These are phyloP conservation scores for Anguilla rostrata DNA, from an alignment of 2,113 vertebrate genomes.

Conservation along the genomic window DNA sequence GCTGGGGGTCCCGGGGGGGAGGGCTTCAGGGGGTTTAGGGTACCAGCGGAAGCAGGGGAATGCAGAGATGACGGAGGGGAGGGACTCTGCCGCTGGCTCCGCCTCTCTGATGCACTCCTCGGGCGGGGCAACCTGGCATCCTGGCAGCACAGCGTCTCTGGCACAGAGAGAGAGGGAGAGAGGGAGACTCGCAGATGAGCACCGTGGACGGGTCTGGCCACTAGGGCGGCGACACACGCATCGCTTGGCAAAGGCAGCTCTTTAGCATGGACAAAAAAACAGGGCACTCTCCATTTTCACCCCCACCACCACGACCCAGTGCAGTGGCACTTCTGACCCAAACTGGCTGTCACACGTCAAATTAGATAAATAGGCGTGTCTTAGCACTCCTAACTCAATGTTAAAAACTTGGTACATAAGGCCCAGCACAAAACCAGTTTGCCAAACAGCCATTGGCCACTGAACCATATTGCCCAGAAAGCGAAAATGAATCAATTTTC, in stretches of 20 bases:
- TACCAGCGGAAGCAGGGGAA: slow-evolving; percentile 14
- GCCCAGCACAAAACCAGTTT: too few species aligned
- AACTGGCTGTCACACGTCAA: too few species aligned
- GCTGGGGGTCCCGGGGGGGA: neutral
- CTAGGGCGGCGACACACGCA: neutral
- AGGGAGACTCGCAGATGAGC: neutral
- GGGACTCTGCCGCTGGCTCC: neutral
- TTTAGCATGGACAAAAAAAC: too few species aligned
- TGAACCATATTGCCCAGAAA: too few species aligned
- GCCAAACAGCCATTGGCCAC: too few species aligned
- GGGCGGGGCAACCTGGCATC: neutral
- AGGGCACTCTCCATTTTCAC: too few species aligned
- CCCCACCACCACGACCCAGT: too few species aligned
- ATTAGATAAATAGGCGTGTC: too few species aligned
- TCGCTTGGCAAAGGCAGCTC: neutral
- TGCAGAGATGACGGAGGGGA: neutral
- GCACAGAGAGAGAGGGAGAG: neutral
- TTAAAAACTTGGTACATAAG: too few species aligned
- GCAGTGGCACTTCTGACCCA: too few species aligned
- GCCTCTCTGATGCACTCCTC: neutral
- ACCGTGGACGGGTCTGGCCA: neutral
- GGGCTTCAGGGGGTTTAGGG: neutral
- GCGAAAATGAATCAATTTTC: too few species aligned
- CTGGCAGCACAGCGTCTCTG: neutral
- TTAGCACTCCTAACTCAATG: too few species aligned